A percentile compares a stretch with the other conserved stretches of the same genome.
Conservation (phyloP, 2,113 vertebrate species). For the Leptobrachium ailaonicum region DNA sequence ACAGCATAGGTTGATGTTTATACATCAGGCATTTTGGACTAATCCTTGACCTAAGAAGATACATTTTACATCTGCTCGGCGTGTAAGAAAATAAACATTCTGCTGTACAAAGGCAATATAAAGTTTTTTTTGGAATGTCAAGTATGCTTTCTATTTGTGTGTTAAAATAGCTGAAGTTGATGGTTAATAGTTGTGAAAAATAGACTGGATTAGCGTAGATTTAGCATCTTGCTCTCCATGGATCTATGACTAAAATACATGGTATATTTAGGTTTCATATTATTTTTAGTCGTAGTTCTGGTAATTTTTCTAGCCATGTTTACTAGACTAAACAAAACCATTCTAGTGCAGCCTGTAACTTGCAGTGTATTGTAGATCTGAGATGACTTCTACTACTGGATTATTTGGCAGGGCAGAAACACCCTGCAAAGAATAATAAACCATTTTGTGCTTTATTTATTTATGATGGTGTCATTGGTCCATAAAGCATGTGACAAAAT, state of each 20-base stretch:
- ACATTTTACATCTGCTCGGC: conserved; percentile 51
- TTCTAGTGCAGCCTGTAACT: not conserved
- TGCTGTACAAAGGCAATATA: conserved; percentile 18
- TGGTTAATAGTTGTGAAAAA: not conserved
- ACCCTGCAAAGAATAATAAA: too few relatives aligned
- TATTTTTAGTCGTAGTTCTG: not conserved
- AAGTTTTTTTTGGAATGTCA: conserved; percentile 25
- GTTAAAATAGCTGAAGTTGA: not conserved
- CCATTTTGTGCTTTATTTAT: too few relatives aligned
- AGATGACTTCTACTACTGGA: too few relatives aligned
- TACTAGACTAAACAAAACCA: not conserved
- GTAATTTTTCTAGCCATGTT: not conserved
- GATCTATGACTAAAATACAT: too few relatives aligned
- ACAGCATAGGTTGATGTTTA: conserved; percentile 54
- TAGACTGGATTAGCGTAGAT: not conserved
- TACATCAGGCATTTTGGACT: conserved; percentile 52
- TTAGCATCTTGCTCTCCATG: not conserved
- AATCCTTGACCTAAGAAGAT: conserved; percentile 51
- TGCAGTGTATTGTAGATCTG: not conserved
- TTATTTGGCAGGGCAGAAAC: too few relatives aligned
- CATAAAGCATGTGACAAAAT: too few relatives aligned
- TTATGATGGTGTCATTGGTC: too few relatives aligned
- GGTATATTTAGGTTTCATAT: not conserved
- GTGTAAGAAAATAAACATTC: conserved; percentile 49
- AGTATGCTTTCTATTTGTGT: conserved; percentile 21